A percentile compares a stretch with the other conserved stretches of the same genome.
These are phyloP conservation scores for Manis crassicaudata DNA, from an alignment of 2,797 vertebrate species.

Conservation along the genomic window DNA sequence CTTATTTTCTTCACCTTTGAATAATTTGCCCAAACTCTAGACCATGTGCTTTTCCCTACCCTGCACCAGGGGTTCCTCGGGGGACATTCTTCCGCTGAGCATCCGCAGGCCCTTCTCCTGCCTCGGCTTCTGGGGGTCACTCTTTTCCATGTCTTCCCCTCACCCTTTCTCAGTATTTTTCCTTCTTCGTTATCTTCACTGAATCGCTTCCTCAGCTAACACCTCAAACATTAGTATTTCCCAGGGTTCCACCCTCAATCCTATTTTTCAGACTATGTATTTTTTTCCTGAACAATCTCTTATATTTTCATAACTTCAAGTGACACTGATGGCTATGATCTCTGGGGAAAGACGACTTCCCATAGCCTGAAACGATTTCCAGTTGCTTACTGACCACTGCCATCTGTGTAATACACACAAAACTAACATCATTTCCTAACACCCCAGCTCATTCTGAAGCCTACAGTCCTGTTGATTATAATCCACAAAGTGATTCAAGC, in stretches of 20 bases:
- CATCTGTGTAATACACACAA: background rate
- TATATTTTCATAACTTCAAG: background rate
- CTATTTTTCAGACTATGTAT: background rate
- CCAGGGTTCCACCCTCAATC: background rate
- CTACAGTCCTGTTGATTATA: background rate
- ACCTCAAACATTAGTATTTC: background rate
- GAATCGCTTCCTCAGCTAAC: background rate
- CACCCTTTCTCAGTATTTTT: background rate
- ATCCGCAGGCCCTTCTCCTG: background rate
- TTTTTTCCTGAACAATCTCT: background rate
- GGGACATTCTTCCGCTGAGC: background rate
- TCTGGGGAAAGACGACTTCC: background rate
- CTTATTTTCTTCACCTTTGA: background rate
- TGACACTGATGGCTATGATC: background rate
- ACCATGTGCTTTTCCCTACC: background rate
- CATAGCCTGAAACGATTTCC: background rate
- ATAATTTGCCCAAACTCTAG: background rate
- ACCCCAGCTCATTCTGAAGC: background rate
- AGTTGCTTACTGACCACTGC: background rate
- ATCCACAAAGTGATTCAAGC: background rate
- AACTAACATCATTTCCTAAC: background rate
- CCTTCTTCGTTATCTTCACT: background rate
- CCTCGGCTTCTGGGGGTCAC: background rate
- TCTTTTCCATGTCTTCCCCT: background rate
- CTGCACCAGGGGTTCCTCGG: background rate